Evolutionary conservation across 2,797 vertebrate genomes (phyloP), one percentile per base, ranked within the genome.

Genomic region (Sebastes hubbsi): DNA sequence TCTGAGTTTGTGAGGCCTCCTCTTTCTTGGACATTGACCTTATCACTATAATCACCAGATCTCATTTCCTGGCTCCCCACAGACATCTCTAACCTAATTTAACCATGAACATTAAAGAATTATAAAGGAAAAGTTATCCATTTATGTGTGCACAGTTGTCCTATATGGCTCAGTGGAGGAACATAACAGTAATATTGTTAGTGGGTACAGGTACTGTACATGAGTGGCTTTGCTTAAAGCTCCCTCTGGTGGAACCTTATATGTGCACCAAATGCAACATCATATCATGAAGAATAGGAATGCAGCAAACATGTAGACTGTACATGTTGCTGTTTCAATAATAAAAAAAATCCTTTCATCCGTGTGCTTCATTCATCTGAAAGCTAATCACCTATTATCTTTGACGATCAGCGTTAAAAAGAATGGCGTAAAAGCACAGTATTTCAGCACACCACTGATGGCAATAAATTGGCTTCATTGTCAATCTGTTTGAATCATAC

Each of bases 211-310:
- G 54, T 55, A 29, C 29, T 61, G 30, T n/a, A 65, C 22, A 55
- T 18, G 32, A 12, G 68, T 84, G 60, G 63, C 86, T 91, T 77
- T 90, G 88, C 81, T 80, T 88, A 80, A 87, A 90, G 92, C 89
- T 62, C 93, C 90, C 87, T 81, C 94, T 95, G 72, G 79, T 93
- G 92, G 92, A 83, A 66, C 18, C 18, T 60, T 8, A 60, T 20
- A 14, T 68, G 12, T 77, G 13, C 16, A 60, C 62, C 14, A 38
- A 32, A 58, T 25, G 12, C 24, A 84, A 29, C 5, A 75, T 34
- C 10, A 66, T 7, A 12, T n/a, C 20, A 20, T 6, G 42, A 72
- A 11, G 6, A 63, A 46, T 2, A 34, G 18, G 5, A 65, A 30
- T 20, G 60, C 6, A 69, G 38, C 14, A 61, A 30, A n/a, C 27